phyloP scores from a whole-genome alignment of 2,888 invertebrate genomes.

The Endotricha flammealis region DNA sequence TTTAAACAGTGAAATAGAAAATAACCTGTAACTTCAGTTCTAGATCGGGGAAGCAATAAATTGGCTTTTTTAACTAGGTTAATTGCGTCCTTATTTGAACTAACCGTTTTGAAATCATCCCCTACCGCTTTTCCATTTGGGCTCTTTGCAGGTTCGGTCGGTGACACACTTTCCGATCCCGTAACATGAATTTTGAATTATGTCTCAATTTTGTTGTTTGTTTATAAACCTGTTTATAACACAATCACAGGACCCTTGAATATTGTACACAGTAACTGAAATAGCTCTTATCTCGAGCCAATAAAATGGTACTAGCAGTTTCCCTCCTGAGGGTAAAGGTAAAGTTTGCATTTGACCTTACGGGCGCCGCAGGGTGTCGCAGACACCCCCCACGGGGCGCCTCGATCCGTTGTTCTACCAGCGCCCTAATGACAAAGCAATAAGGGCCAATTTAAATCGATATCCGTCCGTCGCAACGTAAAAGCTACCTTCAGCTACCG shows the following conservation, averaged over 20 bases:
- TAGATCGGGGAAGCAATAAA: too few relatives aligned
- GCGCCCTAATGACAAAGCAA: conserved; percentile 30
- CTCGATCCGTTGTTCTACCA: conserved; percentile 12
- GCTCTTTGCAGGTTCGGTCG: too few relatives aligned
- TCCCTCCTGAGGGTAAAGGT: conserved; percentile 38
- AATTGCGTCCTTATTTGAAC: too few relatives aligned
- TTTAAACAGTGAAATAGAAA: too few relatives aligned
- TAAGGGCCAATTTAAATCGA: conserved; percentile 40
- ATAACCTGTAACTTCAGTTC: too few relatives aligned
- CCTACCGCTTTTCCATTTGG: too few relatives aligned
- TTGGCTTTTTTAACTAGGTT: too few relatives aligned
- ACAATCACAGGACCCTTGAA: conserved; percentile 23
- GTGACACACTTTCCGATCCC: too few relatives aligned
- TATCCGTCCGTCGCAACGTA: conserved; percentile 26
- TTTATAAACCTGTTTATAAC: conserved; percentile 29
- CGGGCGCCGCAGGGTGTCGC: conserved; percentile 26
- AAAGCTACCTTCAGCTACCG: conserved; percentile 49
- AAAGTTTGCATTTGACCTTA: conserved; percentile 55
- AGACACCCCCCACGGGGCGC: conserved; percentile 21
- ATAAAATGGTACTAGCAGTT: conserved; percentile 44
- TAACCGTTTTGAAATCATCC: too few relatives aligned
- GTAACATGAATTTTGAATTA: too few relatives aligned
- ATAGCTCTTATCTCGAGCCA: conserved; percentile 22
- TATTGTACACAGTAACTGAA: neutral
- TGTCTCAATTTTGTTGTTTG: too few relatives aligned